These are phyloP conservation scores for Linyphia triangularis DNA, from an alignment of 2,888 invertebrate genomes.

Conservation along the genomic window DNA sequence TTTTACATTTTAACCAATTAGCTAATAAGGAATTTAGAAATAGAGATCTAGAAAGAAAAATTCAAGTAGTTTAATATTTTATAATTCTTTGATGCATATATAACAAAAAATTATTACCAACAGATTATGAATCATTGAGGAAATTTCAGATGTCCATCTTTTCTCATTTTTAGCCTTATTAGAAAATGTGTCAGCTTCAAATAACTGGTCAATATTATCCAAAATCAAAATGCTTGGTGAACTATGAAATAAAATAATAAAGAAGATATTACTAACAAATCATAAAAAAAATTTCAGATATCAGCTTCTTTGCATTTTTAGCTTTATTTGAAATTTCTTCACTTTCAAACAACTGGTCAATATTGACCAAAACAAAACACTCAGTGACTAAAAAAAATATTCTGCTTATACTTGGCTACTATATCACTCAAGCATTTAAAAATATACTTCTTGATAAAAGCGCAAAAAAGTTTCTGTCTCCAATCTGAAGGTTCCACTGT, in stretches of 20 bases:
- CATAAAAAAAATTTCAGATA: background rate
- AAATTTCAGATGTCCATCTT: background rate
- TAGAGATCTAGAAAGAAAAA: no score
- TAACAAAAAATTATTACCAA: constrained; percentile 80
- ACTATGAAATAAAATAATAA: constrained; percentile 79
- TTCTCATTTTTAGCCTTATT: background rate
- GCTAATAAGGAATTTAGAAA: no score
- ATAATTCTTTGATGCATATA: no score
- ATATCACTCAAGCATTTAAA: no score
- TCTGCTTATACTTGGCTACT: no score
- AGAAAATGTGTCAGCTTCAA: constrained; percentile 83
- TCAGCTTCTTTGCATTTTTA: background rate
- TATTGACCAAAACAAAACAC: no score
- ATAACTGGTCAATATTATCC: constrained; percentile 91
- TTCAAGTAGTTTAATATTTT: no score
- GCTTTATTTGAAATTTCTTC: background rate
- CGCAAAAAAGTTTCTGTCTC: no score
- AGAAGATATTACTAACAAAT: background rate
- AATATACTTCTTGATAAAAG: no score
- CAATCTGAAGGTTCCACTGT: no score
- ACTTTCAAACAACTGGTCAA: background rate
- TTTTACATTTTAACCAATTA: no score
- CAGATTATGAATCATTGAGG: constrained; percentile 27
- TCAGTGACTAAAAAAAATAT: no score
- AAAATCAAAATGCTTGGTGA: constrained; percentile 89